Evolutionary conservation across 2,888 invertebrate species (phyloP).

Genomic region (Eupithecia exiguata): DNA sequence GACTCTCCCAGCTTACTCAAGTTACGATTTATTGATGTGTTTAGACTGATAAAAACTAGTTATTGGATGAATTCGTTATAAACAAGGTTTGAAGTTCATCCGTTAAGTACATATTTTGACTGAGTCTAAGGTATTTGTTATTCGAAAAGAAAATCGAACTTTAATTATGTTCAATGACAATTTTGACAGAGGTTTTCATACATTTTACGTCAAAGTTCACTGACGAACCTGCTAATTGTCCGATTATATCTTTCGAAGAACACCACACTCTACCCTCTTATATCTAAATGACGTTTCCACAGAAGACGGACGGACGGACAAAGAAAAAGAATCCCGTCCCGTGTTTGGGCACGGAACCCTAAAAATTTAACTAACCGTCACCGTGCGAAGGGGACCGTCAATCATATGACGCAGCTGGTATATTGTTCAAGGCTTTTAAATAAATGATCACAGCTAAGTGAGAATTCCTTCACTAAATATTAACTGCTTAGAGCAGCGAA

Average conservation of each 20-base stretch:
- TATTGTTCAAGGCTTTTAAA: slow-evolving; percentile 46
- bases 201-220: too few species aligned
- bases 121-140: not conserved
- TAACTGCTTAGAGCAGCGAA: slow-evolving; percentile 7
- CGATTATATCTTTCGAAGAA: not conserved
- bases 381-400: slow-evolving; percentile 20
- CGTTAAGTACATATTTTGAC: too few species aligned
- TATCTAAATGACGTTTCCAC: not conserved
- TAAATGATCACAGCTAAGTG: slow-evolving; percentile 41
- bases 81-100: too few species aligned
- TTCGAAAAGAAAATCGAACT: not conserved
- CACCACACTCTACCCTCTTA: not conserved
- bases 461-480: slow-evolving; percentile 13
- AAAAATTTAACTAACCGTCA: slow-evolving; percentile 33
- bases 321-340: not conserved
- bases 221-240: too few species aligned
- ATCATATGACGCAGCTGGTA: slow-evolving; percentile 38
- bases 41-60: not conserved
- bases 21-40: not conserved
- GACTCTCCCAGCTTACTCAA: not conserved
- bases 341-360: not conserved
- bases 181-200: too few species aligned
- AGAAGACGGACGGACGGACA: not conserved
- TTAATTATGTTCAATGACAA: not conserved
- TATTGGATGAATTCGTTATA: too few species aligned